Base-by-base conservation (phyloP, 2,888 invertebrate species). In the Catocala sponsa region DNA sequence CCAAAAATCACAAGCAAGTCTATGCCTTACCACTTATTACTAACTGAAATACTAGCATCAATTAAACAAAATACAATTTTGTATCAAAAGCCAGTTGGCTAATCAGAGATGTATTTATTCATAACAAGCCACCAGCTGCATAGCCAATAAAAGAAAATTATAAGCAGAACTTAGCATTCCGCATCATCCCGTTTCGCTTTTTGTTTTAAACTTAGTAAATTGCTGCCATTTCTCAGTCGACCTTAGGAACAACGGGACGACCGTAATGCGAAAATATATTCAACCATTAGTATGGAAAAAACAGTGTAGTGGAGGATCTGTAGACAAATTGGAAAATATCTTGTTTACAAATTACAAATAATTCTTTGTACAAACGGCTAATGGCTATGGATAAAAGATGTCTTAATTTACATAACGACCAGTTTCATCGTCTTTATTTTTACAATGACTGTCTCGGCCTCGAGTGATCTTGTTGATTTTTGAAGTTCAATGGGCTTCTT, bases 351-450 rank as follows among this genome's bases (percentile, higher is more conserved):
- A 90, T 89, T 86, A 88, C 86, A 88, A 87, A 89, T 89, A 87
- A 87, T 89, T 86, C 83, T 84, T 85, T 81, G 81, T 81, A 83
- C 83, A 81, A 81, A 80, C 80, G 79, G 81, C 85, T 87, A 90
- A 88, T 86, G 82, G 84, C 79, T 79, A 83, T 80, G 84, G 86
- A 91, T 90, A 90, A 88, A 88, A 88, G 84, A 90, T 86, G 84
- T 86, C 86, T 83, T 87, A 86, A 91, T 91, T 91, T 90, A 81
- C 89, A 90, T 91, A 91, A 91, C 86, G 89, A 88, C 83, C 80
- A 84, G 83, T 89, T 86, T 83, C 78, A 79, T 69, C 76, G 80
- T 86, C 81, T 86, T 88, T 81, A 85, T 87, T 89, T 88, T 89
- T 86, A 80, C 83, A 81, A 71, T 68, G 65, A 69, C 54, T 65